Evolutionary conservation across 2,797 vertebrate genomes (phyloP).

Genomic region (Geotrypetes seraphini): DNA sequence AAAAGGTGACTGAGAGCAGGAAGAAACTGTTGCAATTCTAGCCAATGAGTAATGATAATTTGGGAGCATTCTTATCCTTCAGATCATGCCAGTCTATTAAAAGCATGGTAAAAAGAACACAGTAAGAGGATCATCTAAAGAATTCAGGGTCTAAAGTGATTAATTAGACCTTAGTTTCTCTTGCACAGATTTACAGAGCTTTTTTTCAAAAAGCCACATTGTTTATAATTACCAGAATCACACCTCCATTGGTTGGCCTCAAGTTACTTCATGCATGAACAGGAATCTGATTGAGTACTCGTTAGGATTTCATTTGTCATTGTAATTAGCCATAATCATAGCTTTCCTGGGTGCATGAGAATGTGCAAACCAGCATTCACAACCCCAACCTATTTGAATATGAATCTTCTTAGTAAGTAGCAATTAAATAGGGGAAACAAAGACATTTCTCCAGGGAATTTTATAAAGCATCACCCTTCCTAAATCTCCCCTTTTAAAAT

Average conservation of each 20-base stretch:
- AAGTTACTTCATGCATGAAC: conserved; percentile 62
- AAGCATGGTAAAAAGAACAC: conserved; percentile 28
- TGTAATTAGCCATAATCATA: conserved; percentile 81
- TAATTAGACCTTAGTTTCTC: conserved; percentile 63
- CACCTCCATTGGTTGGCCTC: conserved; percentile 54
- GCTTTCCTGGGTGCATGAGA: conserved; percentile 69
- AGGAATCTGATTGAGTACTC: conserved; percentile 66
- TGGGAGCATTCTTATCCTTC: conserved; percentile 18
- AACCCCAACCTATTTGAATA: conserved; percentile 72
- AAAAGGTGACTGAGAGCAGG: conserved; percentile 15
- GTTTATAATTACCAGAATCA: conserved; percentile 58
- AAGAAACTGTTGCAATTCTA: conserved; percentile 21
- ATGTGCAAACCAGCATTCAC: conserved; percentile 71
- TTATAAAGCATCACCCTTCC: conserved; percentile 41
- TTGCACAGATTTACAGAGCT: conserved; percentile 51
- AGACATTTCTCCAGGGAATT: conserved; percentile 71
- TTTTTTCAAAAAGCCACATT: conserved; percentile 49
- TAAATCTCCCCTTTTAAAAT: conserved; percentile 31
- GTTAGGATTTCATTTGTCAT: conserved; percentile 67
- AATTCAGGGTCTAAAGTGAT: conserved; percentile 57
- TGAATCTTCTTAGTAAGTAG: conserved; percentile 68
- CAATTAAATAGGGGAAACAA: conserved; percentile 59
- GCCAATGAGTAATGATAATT: conserved; percentile 3
- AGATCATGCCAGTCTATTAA: conserved; percentile 33
- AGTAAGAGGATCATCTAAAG: conserved; percentile 44